These are phyloP conservation scores for Scaptomyza hsui DNA, from an alignment of 1,140 invertebrate genomes.

Conservation along the genomic window DNA sequence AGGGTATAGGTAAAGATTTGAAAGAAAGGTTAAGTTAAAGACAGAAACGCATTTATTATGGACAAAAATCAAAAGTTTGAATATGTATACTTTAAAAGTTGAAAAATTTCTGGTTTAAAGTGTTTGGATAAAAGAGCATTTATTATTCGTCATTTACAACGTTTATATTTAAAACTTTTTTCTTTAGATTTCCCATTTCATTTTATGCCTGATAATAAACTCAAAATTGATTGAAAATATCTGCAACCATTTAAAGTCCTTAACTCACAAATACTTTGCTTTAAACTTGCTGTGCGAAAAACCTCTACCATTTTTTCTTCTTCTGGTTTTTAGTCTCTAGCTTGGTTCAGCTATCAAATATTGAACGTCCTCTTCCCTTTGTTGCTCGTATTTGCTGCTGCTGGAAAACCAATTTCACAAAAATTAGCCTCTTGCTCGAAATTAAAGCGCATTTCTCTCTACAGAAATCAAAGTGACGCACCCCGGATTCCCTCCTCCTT, in stretches of 20 bases:
- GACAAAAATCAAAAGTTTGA: too few species aligned
- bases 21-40: background rate
- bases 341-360: conserved; percentile 2
- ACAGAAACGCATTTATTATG: too few species aligned
- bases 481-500: conserved; percentile 2
- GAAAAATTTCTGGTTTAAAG: too few species aligned
- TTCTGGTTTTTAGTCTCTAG: background rate
- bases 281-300: background rate
- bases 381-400: background rate
- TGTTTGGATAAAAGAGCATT: background rate
- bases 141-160: background rate
- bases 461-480: conserved; percentile 61
- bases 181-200: conserved; percentile 4
- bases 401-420: conserved; percentile 63
- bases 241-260: conserved; percentile 18
- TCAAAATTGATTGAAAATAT: conserved; percentile 68
- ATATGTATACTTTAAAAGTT: too few species aligned
- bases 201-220: conserved; percentile 48
- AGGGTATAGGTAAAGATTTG: too few species aligned
- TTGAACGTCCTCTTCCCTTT: conserved; percentile 7
- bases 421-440: conserved; percentile 68
- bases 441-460: conserved; percentile 61
- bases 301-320: background rate
- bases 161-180: background rate
- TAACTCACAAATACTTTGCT: conserved; percentile 6